These are phyloP conservation scores for Nymphalis urticae DNA, from an alignment of 2,888 invertebrate genomes.

Conservation along the genomic window DNA sequence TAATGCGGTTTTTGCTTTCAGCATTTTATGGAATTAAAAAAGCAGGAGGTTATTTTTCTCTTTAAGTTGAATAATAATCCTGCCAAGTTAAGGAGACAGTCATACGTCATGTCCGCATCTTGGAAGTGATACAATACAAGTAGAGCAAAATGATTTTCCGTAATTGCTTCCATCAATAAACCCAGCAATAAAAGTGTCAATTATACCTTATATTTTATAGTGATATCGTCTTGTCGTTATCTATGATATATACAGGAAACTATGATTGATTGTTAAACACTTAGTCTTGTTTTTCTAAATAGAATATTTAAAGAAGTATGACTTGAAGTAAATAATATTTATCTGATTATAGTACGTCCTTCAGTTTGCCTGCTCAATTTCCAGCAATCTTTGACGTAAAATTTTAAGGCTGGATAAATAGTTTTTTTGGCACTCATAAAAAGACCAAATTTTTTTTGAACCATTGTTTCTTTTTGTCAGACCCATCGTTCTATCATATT, in stretches of 20 bases:
- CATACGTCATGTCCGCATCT: neutral
- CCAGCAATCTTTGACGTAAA: no score
- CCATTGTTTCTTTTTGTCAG: no score
- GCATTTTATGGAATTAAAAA: no score
- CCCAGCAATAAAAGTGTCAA: slow-evolving; percentile 35
- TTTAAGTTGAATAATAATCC: neutral
- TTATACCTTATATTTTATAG: slow-evolving; percentile 37
- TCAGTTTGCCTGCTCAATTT: no score
- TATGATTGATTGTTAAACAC: slow-evolving; percentile 22
- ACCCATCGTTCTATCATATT: no score
- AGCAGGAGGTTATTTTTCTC: neutral
- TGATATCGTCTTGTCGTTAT: slow-evolving; percentile 32
- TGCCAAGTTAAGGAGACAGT: neutral
- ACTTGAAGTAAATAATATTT: no score
- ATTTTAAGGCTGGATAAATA: no score
- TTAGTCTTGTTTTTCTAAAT: neutral
- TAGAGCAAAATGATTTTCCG: slow-evolving; percentile 20
- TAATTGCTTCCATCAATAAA: slow-evolving; percentile 23
- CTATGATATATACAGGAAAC: slow-evolving; percentile 17
- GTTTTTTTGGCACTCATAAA: no score
- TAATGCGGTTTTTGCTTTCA: no score
- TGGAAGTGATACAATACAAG: slow-evolving; percentile 17
- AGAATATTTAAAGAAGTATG: no score
- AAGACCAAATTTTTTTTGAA: no score
- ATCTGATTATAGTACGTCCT: no score